These are phyloP conservation scores for Trissolcus brochymenae DNA, from an alignment of 2,888 invertebrate species.

Conservation along the genomic window DNA sequence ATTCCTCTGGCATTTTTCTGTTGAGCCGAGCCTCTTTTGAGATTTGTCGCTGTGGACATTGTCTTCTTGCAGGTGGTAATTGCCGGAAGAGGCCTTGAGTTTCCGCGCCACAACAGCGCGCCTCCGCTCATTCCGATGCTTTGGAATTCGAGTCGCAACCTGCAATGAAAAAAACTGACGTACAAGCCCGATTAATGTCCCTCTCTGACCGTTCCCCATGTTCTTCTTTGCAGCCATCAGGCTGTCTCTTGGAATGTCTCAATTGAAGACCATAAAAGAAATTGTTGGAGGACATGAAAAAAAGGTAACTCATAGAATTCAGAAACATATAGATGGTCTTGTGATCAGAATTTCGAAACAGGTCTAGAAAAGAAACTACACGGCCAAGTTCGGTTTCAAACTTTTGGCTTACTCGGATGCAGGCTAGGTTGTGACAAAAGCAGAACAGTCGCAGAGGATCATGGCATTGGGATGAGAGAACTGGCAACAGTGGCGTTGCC, in stretches of 20 bases:
- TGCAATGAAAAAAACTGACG: too few species aligned
- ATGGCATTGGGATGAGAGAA: background rate
- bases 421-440: background rate
- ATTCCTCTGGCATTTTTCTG: constrained; percentile 38
- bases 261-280: too few species aligned
- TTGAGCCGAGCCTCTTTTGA: constrained; percentile 25
- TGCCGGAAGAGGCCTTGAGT: constrained; percentile 23
- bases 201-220: too few species aligned
- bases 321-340: background rate
- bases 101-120: constrained; percentile 5
- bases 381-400: background rate
- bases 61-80: constrained; percentile 29
- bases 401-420: background rate
- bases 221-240: too few species aligned
- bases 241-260: too few species aligned
- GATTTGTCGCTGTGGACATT: constrained; percentile 18
- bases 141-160: too few species aligned
- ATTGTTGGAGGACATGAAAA: too few species aligned
- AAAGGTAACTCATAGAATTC: too few species aligned
- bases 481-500: constrained; percentile 2
- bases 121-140: too few species aligned
- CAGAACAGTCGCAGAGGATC: background rate
- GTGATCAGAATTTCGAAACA: too few species aligned
- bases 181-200: too few species aligned
- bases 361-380: background rate